These are phyloP conservation scores for Brotula barbata DNA, from an alignment of 2,797 vertebrate species.

Conservation along the genomic window DNA sequence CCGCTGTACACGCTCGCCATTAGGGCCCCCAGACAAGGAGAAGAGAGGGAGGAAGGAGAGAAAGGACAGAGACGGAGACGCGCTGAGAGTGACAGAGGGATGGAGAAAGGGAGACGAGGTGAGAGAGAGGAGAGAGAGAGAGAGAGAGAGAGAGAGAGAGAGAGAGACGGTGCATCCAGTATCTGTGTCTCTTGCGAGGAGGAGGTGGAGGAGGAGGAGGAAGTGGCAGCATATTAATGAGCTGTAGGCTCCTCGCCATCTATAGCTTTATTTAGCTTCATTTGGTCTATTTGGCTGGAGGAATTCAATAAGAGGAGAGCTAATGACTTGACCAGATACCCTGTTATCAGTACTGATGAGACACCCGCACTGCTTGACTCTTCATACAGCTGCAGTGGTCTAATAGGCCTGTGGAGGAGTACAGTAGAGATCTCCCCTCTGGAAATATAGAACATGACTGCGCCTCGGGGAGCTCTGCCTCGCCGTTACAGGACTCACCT, in stretches of 20 bases:
- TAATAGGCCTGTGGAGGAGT: constrained; percentile 75
- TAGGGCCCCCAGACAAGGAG: constrained; percentile 76
- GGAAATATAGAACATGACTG: constrained; percentile 70
- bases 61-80: constrained; percentile 24
- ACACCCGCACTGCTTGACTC: constrained; percentile 74
- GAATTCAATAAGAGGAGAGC: constrained; percentile 74
- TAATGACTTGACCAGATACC: constrained; percentile 84
- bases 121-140: constrained; percentile 15
- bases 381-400: constrained; percentile 72
- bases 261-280: constrained; percentile 78
- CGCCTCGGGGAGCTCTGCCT: constrained; percentile 65
- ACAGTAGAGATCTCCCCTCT: constrained; percentile 62
- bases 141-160: constrained; percentile 31
- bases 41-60: constrained; percentile 28
- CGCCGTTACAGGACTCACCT: constrained; percentile 57
- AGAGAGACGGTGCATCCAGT: constrained; percentile 20
- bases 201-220: constrained; percentile 37
- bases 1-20: constrained; percentile 79
- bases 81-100: constrained; percentile 43
- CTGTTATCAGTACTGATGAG: constrained; percentile 81
- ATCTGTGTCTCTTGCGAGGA: constrained; percentile 36
- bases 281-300: constrained; percentile 74
- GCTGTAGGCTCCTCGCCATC: constrained; percentile 63
- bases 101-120: constrained; percentile 22
- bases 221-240: constrained; percentile 75